Conservation (phyloP, 2,888 invertebrate genomes). For the Caenorhabditis becei region DNA sequence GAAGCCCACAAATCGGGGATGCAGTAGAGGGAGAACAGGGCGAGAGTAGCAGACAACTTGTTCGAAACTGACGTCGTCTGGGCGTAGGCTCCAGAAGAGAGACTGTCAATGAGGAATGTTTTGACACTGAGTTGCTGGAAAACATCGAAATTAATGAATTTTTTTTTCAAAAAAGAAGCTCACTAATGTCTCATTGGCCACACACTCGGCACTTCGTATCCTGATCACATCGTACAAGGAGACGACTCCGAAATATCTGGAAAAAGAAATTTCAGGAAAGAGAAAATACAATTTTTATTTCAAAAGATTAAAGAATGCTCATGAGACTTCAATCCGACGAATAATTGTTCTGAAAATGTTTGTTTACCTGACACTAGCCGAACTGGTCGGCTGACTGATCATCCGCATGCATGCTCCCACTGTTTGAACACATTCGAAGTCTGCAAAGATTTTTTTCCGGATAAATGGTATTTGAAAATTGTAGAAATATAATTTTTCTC, state of each 20-base stretch:
- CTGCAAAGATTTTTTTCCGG: conserved; percentile 10
- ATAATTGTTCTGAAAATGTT: background rate
- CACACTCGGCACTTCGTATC: conserved; percentile 66
- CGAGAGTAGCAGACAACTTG: conserved; percentile 69
- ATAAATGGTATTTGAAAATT: background rate
- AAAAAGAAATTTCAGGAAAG: conserved; percentile 17
- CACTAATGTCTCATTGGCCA: conserved; percentile 62
- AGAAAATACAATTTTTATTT: background rate
- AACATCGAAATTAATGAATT: too few relatives aligned
- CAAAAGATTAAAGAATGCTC: too few relatives aligned
- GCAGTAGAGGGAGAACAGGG: conserved; percentile 67
- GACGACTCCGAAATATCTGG: conserved; percentile 68
- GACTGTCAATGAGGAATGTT: conserved; percentile 63
- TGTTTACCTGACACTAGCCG: conserved; percentile 44
- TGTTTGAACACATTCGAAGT: conserved; percentile 50
- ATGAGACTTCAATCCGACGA: too few relatives aligned
- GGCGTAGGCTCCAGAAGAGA: conserved; percentile 55
- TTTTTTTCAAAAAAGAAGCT: background rate
- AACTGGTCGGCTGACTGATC: conserved; percentile 50
- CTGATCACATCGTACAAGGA: conserved; percentile 70
- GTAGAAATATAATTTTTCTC: background rate
- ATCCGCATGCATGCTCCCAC: conserved; percentile 63
- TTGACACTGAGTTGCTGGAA: conserved; percentile 63
- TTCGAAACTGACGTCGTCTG: conserved; percentile 63
- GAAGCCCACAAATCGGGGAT: conserved; percentile 74